Evolutionary conservation across 2,888 invertebrate species (phyloP).

Genomic region (Rutpela maculata): DNA sequence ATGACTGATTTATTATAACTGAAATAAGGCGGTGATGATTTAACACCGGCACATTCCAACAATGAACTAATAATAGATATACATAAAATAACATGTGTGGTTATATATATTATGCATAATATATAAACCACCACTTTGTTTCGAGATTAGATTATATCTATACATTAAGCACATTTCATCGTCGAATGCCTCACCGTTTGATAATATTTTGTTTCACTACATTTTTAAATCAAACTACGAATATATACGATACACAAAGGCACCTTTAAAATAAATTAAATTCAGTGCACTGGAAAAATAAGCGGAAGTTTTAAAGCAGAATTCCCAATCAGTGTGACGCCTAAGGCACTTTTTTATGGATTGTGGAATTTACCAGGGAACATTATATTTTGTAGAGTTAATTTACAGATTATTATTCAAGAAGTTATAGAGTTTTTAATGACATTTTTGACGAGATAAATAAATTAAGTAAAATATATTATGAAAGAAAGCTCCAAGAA

Average conservation of each 20-base stretch:
- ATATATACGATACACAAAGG: not conserved
- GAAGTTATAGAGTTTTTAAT: too few species aligned
- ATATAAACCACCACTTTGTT: slow-evolving; percentile 20
- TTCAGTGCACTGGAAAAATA: not conserved
- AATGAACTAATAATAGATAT: slow-evolving; percentile 27
- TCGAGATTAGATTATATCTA: slow-evolving; percentile 22
- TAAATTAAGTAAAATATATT: too few species aligned
- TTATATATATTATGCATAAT: not conserved
- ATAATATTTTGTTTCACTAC: not conserved
- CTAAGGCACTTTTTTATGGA: not conserved
- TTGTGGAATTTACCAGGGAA: not conserved
- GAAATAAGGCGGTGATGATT: too few species aligned
- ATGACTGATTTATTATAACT: too few species aligned
- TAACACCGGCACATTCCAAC: slow-evolving; percentile 3
- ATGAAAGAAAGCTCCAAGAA: too few species aligned
- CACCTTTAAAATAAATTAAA: not conserved
- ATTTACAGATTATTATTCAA: too few species aligned
- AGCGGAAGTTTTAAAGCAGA: not conserved
- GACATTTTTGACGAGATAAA: too few species aligned
- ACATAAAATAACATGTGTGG: slow-evolving; percentile 21
- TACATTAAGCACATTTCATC: not conserved
- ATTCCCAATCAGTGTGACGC: not conserved
- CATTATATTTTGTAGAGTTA: not conserved
- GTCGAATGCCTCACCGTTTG: not conserved
- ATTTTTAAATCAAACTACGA: not conserved